Percentiles rank a stretch among this genome's conserved stretches.
Conservation (phyloP, 2,797 vertebrate genomes). For the Anguilla marmorata region DNA sequence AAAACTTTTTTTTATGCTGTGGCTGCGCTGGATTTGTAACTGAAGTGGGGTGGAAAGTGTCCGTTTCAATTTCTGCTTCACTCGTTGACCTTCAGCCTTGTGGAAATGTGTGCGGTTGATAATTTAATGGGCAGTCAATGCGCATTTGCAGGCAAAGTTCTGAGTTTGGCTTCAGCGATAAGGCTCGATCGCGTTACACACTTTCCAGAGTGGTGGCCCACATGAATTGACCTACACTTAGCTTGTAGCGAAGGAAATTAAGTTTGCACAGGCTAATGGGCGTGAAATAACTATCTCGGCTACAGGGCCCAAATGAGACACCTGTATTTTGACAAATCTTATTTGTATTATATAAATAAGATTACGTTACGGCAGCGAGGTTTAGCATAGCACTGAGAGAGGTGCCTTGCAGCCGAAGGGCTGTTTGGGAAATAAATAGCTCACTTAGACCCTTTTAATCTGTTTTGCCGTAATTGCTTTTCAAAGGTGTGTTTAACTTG, state of each 20-base stretch:
- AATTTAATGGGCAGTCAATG: neutral
- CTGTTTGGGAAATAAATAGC: neutral
- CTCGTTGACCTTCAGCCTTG: neutral
- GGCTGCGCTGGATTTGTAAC: neutral
- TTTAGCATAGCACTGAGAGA: neutral
- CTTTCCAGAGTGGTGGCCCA: neutral
- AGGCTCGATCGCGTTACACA: neutral
- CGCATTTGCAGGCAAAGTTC: neutral
- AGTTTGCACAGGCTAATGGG: neutral
- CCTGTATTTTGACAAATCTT: conserved; percentile 2
- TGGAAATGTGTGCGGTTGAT: neutral
- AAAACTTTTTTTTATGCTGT: neutral
- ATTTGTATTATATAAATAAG: too few relatives aligned
- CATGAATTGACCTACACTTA: neutral
- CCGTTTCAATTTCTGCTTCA: neutral
- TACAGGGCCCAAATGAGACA: neutral
- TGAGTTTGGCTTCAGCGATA: neutral
- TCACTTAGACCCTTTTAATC: neutral
- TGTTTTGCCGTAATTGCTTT: neutral
- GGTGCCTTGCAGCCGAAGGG: neutral
- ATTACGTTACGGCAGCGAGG: neutral
- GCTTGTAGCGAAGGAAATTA: conserved; percentile 1
- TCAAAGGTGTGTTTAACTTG: neutral
- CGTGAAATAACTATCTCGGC: neutral
- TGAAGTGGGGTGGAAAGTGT: neutral